These are phyloP conservation scores for Coremacera marginata DNA, from an alignment of 2,888 invertebrate genomes.

Conservation along the genomic window DNA sequence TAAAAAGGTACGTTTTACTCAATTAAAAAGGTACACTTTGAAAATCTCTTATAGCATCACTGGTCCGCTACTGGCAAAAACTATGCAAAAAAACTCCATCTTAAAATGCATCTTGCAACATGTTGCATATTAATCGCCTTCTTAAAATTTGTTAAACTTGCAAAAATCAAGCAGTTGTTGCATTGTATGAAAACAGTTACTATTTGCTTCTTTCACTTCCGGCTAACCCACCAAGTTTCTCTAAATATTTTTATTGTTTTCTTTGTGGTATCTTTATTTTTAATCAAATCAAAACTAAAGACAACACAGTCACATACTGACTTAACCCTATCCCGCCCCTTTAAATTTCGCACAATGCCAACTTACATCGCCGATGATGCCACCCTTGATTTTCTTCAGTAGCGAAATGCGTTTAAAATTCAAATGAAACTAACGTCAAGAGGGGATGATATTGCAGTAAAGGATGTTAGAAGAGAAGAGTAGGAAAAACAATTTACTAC, in stretches of 20 bases:
- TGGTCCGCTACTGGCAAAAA: too few species aligned
- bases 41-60: too few species aligned
- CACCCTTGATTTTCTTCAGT: background rate
- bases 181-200: background rate
- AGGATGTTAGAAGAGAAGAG: background rate
- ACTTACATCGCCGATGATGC: background rate
- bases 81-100: too few species aligned
- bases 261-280: conserved; percentile 1
- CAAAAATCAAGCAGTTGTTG: background rate
- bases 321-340: background rate
- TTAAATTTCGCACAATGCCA: background rate
- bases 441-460: background rate
- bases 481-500: conserved; percentile 7
- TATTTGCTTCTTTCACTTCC: too few species aligned
- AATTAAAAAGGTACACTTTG: too few species aligned
- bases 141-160: conserved; percentile 3
- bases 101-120: background rate
- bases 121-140: conserved; percentile 13
- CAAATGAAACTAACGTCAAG: background rate
- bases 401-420: conserved; percentile 15
- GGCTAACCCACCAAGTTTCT: background rate
- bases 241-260: conserved; percentile 3
- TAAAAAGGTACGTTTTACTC: too few species aligned
- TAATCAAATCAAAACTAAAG: conserved; percentile 16
- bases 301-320: background rate